Evolutionary conservation across 2,797 vertebrate genomes (phyloP).

Genomic region (Eutrigla gurnardus): DNA sequence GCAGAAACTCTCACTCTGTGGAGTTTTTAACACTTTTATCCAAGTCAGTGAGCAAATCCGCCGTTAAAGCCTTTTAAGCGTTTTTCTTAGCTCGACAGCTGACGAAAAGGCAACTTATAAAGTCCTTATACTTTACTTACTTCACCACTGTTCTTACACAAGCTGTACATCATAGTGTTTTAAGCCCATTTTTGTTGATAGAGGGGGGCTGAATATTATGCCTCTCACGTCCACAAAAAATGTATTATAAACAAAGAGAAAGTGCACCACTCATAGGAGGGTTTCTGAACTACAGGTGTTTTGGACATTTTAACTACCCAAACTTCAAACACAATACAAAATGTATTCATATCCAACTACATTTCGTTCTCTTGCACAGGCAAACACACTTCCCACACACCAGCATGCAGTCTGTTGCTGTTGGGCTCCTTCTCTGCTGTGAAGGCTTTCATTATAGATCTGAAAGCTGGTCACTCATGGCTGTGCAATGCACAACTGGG

Average conservation of each 20-base stretch:
- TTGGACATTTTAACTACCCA: conserved; percentile 6
- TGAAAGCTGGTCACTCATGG: neutral
- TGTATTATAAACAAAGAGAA: conserved; percentile 44
- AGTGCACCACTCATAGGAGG: conserved; percentile 64
- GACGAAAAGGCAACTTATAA: conserved; percentile 12
- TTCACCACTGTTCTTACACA: neutral
- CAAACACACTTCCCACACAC: conserved; percentile 14
- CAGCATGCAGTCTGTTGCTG: neutral
- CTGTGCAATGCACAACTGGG: conserved; percentile 10
- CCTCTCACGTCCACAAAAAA: neutral
- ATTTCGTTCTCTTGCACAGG: neutral
- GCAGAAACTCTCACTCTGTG: conserved; percentile 22
- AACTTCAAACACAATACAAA: neutral
- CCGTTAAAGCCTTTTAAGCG: conserved; percentile 40
- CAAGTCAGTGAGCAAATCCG: conserved; percentile 44
- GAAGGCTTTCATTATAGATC: conserved; percentile 28
- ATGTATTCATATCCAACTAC: neutral
- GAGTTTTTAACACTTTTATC: conserved; percentile 41
- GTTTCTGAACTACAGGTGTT: conserved; percentile 47
- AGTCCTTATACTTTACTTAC: neutral
- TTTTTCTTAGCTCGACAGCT: neutral
- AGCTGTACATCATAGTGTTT: neutral
- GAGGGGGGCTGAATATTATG: neutral
- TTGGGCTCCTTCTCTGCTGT: conserved; percentile 4
- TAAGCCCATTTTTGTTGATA: conserved; percentile 10